phyloP scores from a whole-genome alignment of 2,888 invertebrate species.

The Trichopoda pennipes region DNA sequence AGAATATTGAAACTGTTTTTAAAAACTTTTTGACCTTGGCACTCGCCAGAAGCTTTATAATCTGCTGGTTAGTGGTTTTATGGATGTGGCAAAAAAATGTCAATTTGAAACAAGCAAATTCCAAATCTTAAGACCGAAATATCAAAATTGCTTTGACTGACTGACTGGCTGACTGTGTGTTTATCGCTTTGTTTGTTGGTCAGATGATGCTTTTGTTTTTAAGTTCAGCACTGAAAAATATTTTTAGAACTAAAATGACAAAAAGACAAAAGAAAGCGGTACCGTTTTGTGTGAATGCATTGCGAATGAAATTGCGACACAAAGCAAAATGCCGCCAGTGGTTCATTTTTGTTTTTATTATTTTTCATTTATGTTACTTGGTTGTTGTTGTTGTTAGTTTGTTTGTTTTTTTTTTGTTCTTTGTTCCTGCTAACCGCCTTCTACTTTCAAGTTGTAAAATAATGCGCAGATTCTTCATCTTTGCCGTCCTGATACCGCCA shows the following conservation, averaged over 20 bases:
- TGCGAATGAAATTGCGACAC: slow-evolving; percentile 77
- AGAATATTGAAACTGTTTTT: slow-evolving; percentile 28
- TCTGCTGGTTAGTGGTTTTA: slow-evolving; percentile 11
- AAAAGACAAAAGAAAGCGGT: slow-evolving; percentile 74
- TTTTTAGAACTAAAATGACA: slow-evolving; percentile 24
- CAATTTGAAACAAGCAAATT: slow-evolving; percentile 49
- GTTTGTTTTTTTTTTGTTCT: not conserved
- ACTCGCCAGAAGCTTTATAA: slow-evolving; percentile 56
- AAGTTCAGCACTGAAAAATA: slow-evolving; percentile 23
- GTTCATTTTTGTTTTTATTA: slow-evolving; percentile 25
- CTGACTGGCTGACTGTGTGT: not conserved
- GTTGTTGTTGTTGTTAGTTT: not conserved
- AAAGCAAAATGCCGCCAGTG: slow-evolving; percentile 77
- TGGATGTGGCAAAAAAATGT: slow-evolving; percentile 11
- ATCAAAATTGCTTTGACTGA: slow-evolving; percentile 26
- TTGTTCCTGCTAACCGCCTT: slow-evolving; percentile 60
- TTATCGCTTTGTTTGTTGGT: slow-evolving; percentile 8
- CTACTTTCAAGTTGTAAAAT: slow-evolving; percentile 62
- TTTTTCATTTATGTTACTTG: not conserved
- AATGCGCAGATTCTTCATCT: slow-evolving; percentile 63
- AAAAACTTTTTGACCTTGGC: slow-evolving; percentile 63
- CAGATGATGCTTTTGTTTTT: slow-evolving; percentile 54
- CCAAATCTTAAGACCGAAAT: slow-evolving; percentile 52
- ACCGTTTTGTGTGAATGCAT: slow-evolving; percentile 80
- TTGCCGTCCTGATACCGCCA: slow-evolving; percentile 50